These are phyloP conservation scores for Neogale vison DNA, from an alignment of 2,113 vertebrate species.

Conservation along the genomic window DNA sequence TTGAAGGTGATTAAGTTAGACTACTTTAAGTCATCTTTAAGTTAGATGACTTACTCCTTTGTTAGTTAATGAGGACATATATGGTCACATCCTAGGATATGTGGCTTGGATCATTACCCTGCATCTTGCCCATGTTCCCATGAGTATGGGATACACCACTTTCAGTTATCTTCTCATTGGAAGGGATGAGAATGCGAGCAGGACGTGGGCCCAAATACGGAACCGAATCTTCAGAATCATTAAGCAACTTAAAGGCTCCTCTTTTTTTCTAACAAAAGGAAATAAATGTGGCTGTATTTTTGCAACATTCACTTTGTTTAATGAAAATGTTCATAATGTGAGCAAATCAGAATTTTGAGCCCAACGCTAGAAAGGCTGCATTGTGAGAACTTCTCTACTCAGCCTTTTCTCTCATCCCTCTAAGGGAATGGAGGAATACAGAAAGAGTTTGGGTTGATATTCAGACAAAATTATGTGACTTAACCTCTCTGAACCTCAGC, in stretches of 20 bases:
- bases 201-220: neutral
- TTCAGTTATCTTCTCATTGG: neutral
- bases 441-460: neutral
- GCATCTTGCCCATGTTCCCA: neutral
- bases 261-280: neutral
- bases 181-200: neutral
- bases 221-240: neutral
- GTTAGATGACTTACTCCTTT: neutral
- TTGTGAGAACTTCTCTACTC: neutral
- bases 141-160: neutral
- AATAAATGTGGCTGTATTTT: neutral
- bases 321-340: neutral
- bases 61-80: neutral
- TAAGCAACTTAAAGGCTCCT: neutral
- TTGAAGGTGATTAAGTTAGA: neutral
- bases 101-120: neutral
- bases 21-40: neutral
- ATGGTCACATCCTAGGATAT: neutral
- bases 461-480: neutral
- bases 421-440: neutral
- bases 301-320: neutral
- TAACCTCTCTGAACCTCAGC: conserved; percentile 5
- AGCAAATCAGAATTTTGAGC: neutral
- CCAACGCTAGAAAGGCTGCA: neutral
- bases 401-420: neutral